Evolutionary conservation across 2,797 vertebrate species (phyloP).

Genomic region (Typhlichthys eigenmanni): DNA sequence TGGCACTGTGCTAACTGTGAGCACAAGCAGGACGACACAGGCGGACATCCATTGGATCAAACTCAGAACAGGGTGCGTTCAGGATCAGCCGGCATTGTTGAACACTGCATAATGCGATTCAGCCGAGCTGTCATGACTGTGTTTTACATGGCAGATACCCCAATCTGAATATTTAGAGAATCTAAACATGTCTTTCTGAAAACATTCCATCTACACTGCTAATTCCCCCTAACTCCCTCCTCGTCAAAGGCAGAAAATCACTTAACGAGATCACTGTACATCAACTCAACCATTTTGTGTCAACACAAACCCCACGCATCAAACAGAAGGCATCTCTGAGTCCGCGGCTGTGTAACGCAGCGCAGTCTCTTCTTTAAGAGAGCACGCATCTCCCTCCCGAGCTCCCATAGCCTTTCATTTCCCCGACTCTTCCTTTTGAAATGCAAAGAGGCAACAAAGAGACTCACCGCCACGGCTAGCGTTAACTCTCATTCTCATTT

Average conservation of each 20-base stretch:
- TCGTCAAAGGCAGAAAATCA: slow-evolving; percentile 37
- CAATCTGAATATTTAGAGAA: not conserved
- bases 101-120: slow-evolving; percentile 37
- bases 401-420: slow-evolving; percentile 47
- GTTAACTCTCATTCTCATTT: slow-evolving; percentile 41
- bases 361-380: slow-evolving; percentile 20
- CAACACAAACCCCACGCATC: slow-evolving; percentile 31
- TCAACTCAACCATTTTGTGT: slow-evolving; percentile 40
- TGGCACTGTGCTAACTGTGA: slow-evolving; percentile 64
- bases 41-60: slow-evolving; percentile 31
- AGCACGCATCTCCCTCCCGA: slow-evolving; percentile 13
- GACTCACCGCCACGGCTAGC: slow-evolving; percentile 49
- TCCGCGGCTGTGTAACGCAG: slow-evolving; percentile 34
- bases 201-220: not conserved
- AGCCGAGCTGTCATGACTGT: slow-evolving; percentile 25
- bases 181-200: not conserved
- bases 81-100: slow-evolving; percentile 38
- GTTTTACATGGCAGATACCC: slow-evolving; percentile 4
- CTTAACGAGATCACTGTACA: slow-evolving; percentile 33
- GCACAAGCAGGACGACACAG: slow-evolving; percentile 5
- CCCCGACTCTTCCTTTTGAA: slow-evolving; percentile 24
- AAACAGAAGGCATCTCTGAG: slow-evolving; percentile 16
- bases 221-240: not conserved
- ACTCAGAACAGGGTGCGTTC: slow-evolving; percentile 30
- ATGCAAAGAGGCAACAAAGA: slow-evolving; percentile 39